Evolutionary conservation across 1,140 invertebrate genomes (phyloP).

Genomic region (Drosophila ironensis): DNA sequence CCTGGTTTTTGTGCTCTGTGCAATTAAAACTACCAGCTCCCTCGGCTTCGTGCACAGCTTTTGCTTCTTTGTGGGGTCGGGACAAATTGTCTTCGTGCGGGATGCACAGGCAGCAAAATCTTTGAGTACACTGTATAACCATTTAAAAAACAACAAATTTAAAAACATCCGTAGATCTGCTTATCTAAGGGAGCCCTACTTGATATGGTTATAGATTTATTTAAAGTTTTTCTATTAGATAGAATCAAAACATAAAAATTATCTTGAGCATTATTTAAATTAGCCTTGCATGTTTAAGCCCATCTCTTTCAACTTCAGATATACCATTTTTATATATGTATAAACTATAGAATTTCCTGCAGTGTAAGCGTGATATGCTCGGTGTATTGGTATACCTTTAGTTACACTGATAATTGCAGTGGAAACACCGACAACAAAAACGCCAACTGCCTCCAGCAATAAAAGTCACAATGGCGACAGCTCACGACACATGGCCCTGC

Average conservation of each 20-base stretch:
- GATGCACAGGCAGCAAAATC: background rate
- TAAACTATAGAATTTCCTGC: background rate
- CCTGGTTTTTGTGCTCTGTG: slow-evolving; percentile 21
- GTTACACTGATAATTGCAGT: slow-evolving; percentile 52
- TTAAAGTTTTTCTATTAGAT: too few species aligned
- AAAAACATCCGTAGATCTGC: too few species aligned
- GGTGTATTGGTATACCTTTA: background rate
- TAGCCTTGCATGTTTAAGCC: too few species aligned
- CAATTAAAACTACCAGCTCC: slow-evolving; percentile 50
- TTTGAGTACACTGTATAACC: too few species aligned
- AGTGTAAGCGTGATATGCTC: background rate
- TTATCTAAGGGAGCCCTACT: too few species aligned
- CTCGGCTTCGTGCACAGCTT: background rate
- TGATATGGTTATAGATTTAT: too few species aligned
- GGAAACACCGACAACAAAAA: slow-evolving; percentile 14
- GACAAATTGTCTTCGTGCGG: slow-evolving; percentile 41
- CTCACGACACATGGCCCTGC: slow-evolving; percentile 35
- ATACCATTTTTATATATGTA: background rate
- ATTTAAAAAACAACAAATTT: too few species aligned
- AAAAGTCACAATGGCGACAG: slow-evolving; percentile 45
- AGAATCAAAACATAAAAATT: too few species aligned
- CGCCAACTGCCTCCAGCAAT: slow-evolving; percentile 37
- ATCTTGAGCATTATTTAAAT: too few species aligned
- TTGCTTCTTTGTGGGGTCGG: slow-evolving; percentile 12
- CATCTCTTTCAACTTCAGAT: too few species aligned